A percentile compares a stretch with the other conserved stretches of the same genome.
phyloP scores from a whole-genome alignment of 2,113 vertebrate species.

The Petrocephalus zakoni region DNA sequence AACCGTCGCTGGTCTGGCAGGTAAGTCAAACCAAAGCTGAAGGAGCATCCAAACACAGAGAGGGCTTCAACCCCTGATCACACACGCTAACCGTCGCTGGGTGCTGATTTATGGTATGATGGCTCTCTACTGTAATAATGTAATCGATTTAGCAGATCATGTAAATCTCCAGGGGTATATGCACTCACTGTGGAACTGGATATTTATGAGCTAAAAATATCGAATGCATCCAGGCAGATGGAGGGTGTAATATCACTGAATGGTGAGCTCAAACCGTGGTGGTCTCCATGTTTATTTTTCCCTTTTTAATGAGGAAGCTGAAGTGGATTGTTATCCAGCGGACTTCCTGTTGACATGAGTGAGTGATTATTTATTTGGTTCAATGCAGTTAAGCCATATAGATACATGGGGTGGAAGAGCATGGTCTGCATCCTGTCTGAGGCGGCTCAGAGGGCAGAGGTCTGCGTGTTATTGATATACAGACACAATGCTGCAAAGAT shows the following conservation, averaged over 20 bases:
- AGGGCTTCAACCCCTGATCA: not conserved
- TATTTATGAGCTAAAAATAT: not conserved
- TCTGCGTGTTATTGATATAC: not conserved
- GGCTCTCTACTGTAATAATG: not conserved
- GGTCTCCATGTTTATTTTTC: not conserved
- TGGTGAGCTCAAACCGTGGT: not conserved
- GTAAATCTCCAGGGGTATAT: not conserved
- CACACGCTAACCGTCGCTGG: not conserved
- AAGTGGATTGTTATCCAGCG: not conserved
- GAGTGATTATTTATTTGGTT: not conserved
- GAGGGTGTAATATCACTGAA: not conserved
- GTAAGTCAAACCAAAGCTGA: slow-evolving; percentile 43
- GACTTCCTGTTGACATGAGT: not conserved
- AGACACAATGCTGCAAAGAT: not conserved
- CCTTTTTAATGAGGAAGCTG: not conserved
- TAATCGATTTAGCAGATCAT: not conserved
- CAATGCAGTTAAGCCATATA: not conserved
- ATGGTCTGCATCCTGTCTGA: not conserved
- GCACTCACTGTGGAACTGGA: not conserved
- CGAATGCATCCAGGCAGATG: not conserved
- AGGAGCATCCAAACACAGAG: not conserved
- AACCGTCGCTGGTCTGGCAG: slow-evolving; percentile 51
- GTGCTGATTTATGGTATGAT: not conserved
- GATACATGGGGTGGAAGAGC: not conserved
- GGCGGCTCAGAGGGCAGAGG: not conserved